Base-by-base conservation (phyloP, 2,113 vertebrate genomes). In the Talpa occidentalis region DNA sequence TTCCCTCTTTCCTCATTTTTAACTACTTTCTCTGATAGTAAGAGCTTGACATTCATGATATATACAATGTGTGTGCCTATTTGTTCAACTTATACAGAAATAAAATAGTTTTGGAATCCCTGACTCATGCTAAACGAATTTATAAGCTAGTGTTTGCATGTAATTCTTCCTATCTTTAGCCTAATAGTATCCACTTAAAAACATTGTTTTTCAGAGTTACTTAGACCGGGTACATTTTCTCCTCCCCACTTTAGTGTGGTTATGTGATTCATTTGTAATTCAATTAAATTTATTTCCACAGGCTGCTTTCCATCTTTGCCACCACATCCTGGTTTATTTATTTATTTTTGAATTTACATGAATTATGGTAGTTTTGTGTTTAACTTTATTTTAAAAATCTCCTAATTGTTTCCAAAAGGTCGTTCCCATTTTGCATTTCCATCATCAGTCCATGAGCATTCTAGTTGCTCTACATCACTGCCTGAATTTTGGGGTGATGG, bases 191-290 rank as follows among this genome's bases (percentile, higher is more conserved):
- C 56, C 26, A n/a, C 87, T 49, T 19, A 32, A 54, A 54, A 90
- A 87, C 3, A 11, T 32, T 59, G 21, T 73, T 85, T 89, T 47
- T n/a, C 40, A 19, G 26, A 30, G 28, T 78, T 83, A 26, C 21
- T 59, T 67, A 69, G 24, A 30, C 30, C 16, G 40, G 15, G 32
- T 54, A 28, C 7, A 26, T 94, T 86, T 62, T 60, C 15, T 42
- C 19, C 24, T 28, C 12, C 44, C 35, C 5, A n/a, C 3, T 85
- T 62, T 26, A 24, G 8, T 62, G 37, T 76, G 67, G 21, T 76
- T 67, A n/a, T 66, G 56, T 60, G 47, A 79, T 52, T 78, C 14
- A 73, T 44, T 88, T 67, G 64, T 84, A 91, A 82, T 91, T 93
- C 35, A 66, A 6, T 83, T 78, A 79, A 83, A 67, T 78, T 78